Evolutionary conservation across 2,888 invertebrate species (phyloP), one percentile per base, ranked within the genome.

Genomic region (Teinopalpus imperialis): DNA sequence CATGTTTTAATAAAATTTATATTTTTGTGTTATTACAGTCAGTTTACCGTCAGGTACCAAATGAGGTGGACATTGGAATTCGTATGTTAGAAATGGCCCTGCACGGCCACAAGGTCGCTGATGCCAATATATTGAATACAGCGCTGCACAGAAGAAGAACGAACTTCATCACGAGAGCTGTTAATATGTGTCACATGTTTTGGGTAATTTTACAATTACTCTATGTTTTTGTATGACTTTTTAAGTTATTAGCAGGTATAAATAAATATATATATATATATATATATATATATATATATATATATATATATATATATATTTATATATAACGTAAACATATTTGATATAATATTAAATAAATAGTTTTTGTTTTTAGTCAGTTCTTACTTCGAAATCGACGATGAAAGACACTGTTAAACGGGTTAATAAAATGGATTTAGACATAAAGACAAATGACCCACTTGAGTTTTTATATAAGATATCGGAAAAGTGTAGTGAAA

Each of bases 21-120:
- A n/a, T n/a, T n/a, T n/a, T n/a, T n/a, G n/a, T n/a, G n/a, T n/a
- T n/a, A n/a, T 79, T 80, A 18, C 62, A 92, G 91, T 63, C 82
- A 3, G 40, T 91, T 10, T 85, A 92, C 52, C 69, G 64, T 2
- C 63, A 66, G 27, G 65, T 82, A 0, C 75, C 77, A 0, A 60
- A 80, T 13, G 65, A 90, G 43, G 74, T 92, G 3, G 74, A 85
- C 13, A 59, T 91, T 2, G 62, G 66, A 3, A 66, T 89, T 6
- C 90, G 90, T 46, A 90, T 92, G 62, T 37, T 89, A 10, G 93
- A 93, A 59, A 74, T 93, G 65, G 88, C 92, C 0, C 61, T 93
- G 5, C 92, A 91, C 61, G 94, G 94, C 0, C 91, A 91, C 61
- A 63, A 78, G n/a, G 87, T 92, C 1, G 81, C 91, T 0, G 90